Percentiles rank a stretch among this genome's conserved stretches.
These are phyloP conservation scores for Cinclus mexicanus DNA, from an alignment of 2,113 vertebrate species.

Conservation along the genomic window DNA sequence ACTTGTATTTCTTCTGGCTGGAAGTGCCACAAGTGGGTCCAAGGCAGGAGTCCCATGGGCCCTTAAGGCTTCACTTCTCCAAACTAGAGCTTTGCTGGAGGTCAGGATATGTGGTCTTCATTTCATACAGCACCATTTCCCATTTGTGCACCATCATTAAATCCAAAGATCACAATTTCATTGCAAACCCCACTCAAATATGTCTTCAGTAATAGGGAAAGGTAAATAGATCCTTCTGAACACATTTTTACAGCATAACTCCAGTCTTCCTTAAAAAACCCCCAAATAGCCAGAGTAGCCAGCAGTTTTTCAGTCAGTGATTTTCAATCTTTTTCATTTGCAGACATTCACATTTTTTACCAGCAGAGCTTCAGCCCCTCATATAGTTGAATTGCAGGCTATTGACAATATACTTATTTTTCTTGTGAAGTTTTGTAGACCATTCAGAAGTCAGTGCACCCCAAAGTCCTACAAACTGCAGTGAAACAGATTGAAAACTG, in stretches of 20 bases:
- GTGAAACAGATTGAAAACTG: not conserved
- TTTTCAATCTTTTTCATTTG: constrained; percentile 27
- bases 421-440: constrained; percentile 18
- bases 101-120: rapidly evolving
- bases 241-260: not conserved
- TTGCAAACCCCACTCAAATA: not conserved
- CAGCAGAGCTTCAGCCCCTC: not conserved
- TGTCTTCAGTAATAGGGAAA: not conserved
- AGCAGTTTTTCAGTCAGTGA: not conserved
- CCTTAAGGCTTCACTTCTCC: not conserved
- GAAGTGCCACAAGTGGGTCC: not conserved
- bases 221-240: not conserved
- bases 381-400: constrained; percentile 15
- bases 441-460: not conserved
- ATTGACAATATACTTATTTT: constrained; percentile 18
- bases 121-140: not conserved
- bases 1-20: not conserved
- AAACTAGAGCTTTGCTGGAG: not conserved
- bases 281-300: not conserved
- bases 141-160: not conserved
- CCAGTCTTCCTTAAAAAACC: not conserved
- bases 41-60: not conserved
- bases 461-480: not conserved
- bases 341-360: not conserved
- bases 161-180: not conserved